Conservation (phyloP, 2,113 vertebrate genomes). For the Bubo scandiacus region DNA sequence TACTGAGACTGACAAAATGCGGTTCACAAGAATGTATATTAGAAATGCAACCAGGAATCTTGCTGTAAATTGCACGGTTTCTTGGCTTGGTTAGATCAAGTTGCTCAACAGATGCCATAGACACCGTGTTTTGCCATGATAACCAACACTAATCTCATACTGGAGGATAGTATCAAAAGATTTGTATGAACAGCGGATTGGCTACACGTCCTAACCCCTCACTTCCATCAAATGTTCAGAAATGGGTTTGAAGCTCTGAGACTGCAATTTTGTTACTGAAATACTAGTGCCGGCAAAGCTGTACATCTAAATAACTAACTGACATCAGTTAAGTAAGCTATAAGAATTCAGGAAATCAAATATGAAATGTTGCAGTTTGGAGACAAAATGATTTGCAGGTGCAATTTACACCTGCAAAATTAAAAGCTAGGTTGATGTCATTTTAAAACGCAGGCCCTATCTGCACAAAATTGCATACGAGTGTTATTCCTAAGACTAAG, state of each 20-base stretch:
- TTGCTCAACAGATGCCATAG: not conserved
- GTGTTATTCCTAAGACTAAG: slow-evolving; percentile 20
- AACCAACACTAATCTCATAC: not conserved
- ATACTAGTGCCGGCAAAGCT: not conserved
- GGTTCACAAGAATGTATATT: not conserved
- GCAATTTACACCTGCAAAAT: slow-evolving; percentile 51
- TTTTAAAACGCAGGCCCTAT: slow-evolving; percentile 8
- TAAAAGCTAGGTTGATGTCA: slow-evolving; percentile 32
- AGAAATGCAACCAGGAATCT: not conserved
- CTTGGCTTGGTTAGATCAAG: not conserved
- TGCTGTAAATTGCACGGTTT: not conserved
- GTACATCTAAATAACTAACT: not conserved
- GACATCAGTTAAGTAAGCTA: not conserved
- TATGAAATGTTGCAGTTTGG: not conserved
- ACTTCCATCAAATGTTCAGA: not conserved
- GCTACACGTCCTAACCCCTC: not conserved
- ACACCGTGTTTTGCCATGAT: not conserved
- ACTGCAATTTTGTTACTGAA: not conserved
- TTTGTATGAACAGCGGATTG: not conserved
- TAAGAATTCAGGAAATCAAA: slow-evolving; percentile 24
- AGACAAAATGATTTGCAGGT: slow-evolving; percentile 58
- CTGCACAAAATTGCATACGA: not conserved
- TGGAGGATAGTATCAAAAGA: not conserved
- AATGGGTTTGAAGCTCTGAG: not conserved
- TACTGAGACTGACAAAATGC: not conserved